Evolutionary conservation across 92 coral and sea anemone genomes (phyloP), one percentile per base, ranked within the genome.

Genomic region (Desmophyllum pertusum): DNA sequence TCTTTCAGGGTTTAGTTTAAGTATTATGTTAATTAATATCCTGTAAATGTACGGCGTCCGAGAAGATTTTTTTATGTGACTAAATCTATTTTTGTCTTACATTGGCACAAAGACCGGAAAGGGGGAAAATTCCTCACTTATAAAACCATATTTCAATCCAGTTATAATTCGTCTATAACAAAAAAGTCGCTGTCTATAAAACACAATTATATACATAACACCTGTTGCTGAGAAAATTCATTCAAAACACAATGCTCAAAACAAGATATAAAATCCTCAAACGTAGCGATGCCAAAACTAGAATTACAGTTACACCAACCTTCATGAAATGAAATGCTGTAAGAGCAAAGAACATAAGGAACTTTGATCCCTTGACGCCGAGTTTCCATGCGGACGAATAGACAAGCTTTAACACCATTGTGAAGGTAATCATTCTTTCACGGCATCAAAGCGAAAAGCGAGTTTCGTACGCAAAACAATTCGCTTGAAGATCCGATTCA

Each of bases 361-460:
- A 33, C 33, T 75, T 72, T 57, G 79, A 82, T 29, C 86, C 70
- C 6, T 61, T 62, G 43, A 82, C 72, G 45, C 86, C 76, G 59
- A 72, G 61, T 30, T 64, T 71, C 86, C 79, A 71, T 4, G 86
- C 86, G 25, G 86, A 76, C 6, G 86, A 55, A 30, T 41, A 59
- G 18, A 73, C 45, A 17, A 37, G 51, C 27, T 73, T 72, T 62
- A 82, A 6, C 29, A 73, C 76, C 68, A 50, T 69, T 36, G 52
- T 40, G 4, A 42, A 2, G 18, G 25, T 52, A 30, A 1, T 62
- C 59, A 43, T 43, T 51, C 41, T 23, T 42, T 39, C 30, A 39
- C 40, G 50, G 73, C 74, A 38, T 23, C 42, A 17, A 64, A 79
- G 37, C 31, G 3, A 35, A 45, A 79, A 65, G 33, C 76, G 25